phyloP scores from a whole-genome alignment of 2,888 invertebrate genomes.

The Pachycephus smyrnensis region DNA sequence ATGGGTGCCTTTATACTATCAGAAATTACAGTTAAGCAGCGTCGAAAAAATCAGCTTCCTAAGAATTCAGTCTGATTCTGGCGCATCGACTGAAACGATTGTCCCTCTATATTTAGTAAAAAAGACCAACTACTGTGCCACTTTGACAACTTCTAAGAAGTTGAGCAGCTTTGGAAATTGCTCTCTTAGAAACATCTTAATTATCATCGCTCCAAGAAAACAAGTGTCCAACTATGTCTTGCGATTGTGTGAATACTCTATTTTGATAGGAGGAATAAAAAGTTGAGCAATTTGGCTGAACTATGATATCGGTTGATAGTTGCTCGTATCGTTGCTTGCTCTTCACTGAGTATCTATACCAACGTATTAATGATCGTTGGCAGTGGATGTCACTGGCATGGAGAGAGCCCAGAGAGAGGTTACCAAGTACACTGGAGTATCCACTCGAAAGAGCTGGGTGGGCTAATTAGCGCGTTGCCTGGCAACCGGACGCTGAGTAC shows the following conservation, averaged over 20 bases:
- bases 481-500: constrained; percentile 61
- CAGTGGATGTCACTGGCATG: background rate
- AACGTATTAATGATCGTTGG: background rate
- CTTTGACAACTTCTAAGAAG: background rate
- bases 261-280: background rate
- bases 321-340: background rate
- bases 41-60: background rate
- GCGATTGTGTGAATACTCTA: background rate
- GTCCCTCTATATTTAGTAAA: background rate
- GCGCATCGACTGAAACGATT: background rate
- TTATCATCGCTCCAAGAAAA: background rate
- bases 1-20: background rate
- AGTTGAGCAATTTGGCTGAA: background rate
- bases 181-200: background rate
- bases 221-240: background rate
- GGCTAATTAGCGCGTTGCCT: constrained; percentile 67
- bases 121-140: background rate
- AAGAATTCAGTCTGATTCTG: background rate
- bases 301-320: background rate
- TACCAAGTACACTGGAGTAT: constrained; percentile 64
- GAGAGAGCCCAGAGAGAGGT: constrained; percentile 51
- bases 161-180: background rate
- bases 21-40: background rate
- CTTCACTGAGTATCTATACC: background rate
- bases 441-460: constrained; percentile 66